Conservation (phyloP, 2,113 vertebrate genomes). For the Callocephalon fimbriatum region DNA sequence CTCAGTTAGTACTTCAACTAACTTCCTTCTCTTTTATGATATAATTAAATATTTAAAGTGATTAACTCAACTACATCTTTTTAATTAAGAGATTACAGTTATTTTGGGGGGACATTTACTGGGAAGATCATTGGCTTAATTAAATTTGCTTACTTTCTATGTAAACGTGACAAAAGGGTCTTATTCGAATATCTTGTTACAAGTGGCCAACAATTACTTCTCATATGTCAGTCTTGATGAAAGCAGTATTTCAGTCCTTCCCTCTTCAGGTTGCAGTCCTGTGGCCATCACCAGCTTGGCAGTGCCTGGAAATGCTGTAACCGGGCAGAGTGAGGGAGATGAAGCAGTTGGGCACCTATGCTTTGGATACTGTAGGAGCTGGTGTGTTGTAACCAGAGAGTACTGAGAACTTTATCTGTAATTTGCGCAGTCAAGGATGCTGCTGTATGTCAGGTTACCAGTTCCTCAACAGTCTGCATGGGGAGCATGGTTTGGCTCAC, state of each 20-base stretch:
- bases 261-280: background rate
- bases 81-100: background rate
- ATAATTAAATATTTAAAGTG: background rate
- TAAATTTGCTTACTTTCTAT: background rate
- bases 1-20: background rate
- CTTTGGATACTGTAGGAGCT: background rate
- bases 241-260: background rate
- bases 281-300: background rate
- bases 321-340: background rate
- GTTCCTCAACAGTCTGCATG: background rate
- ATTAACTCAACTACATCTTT: background rate
- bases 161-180: background rate
- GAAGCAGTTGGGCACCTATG: background rate
- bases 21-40: background rate
- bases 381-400: background rate
- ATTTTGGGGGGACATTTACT: background rate
- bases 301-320: background rate
- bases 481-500: background rate
- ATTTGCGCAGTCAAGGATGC: background rate
- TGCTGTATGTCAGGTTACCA: rapidly evolving
- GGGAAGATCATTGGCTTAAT: background rate
- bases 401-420: background rate
- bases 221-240: background rate
- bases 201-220: background rate
- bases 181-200: background rate